Evolutionary conservation across 2,888 invertebrate genomes (phyloP).

Genomic region (Hesperia comma): DNA sequence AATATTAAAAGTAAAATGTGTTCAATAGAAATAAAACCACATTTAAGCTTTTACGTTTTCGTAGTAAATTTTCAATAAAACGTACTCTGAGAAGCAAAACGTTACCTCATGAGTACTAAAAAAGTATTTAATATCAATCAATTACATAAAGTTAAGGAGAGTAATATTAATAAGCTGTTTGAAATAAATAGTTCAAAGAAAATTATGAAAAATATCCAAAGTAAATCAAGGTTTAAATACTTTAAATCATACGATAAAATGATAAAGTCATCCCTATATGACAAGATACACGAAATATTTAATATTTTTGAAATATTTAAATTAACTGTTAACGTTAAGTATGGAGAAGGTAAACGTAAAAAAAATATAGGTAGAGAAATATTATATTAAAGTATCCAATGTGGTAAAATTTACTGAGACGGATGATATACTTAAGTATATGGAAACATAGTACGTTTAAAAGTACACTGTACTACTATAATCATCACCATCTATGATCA

Average conservation of each 20-base stretch:
- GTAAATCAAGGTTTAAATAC: neutral
- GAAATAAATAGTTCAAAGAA: neutral
- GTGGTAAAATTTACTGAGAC: neutral
- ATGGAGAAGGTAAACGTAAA: too few relatives aligned
- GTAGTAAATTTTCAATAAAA: neutral
- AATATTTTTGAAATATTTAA: neutral
- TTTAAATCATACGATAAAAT: neutral
- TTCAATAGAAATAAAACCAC: neutral
- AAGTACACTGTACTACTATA: too few relatives aligned
- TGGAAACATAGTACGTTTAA: too few relatives aligned
- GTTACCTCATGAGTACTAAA: neutral
- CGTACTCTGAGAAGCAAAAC: neutral
- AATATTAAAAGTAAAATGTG: constrained; percentile 2
- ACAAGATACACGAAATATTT: neutral
- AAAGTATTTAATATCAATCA: neutral
- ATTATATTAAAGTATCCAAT: neutral
- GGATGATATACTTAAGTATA: neutral
- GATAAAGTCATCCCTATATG: too few relatives aligned
- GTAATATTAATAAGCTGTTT: neutral
- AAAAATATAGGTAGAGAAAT: too few relatives aligned
- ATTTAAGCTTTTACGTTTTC: neutral
- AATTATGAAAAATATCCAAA: neutral
- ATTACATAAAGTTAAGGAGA: neutral
- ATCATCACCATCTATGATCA: too few relatives aligned
- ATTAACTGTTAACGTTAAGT: too few relatives aligned